Conservation (phyloP, 2,797 vertebrate species). For the Rhadinocentrus ornatus region DNA sequence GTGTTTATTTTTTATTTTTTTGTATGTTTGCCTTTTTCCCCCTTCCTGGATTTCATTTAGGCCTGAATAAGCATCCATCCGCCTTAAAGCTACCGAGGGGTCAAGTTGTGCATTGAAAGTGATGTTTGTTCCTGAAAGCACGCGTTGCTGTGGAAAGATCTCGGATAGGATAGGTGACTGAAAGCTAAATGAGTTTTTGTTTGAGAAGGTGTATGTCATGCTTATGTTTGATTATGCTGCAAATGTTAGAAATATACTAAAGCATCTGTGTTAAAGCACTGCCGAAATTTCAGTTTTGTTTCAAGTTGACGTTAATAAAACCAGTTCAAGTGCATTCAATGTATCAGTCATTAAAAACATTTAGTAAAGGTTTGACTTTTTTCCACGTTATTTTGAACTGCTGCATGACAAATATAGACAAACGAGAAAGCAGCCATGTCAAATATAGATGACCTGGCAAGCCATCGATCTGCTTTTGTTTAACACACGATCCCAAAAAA, state of each 20-base stretch:
- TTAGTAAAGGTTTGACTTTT: slow-evolving; percentile 32
- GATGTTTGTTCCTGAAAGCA: slow-evolving; percentile 30
- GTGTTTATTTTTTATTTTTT: slow-evolving; percentile 25
- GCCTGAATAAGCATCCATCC: slow-evolving; percentile 48
- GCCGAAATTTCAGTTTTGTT: slow-evolving; percentile 40
- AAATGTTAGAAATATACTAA: slow-evolving; percentile 31
- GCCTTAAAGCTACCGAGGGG: slow-evolving; percentile 67
- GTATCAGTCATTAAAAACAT: slow-evolving; percentile 37
- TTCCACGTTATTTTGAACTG: neutral
- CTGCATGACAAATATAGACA: neutral
- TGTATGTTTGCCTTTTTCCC: neutral
- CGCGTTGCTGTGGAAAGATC: slow-evolving; percentile 24
- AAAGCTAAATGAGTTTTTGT: slow-evolving; percentile 29
- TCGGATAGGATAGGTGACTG: slow-evolving; percentile 5
- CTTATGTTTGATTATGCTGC: slow-evolving; percentile 28
- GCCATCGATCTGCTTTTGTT: no score
- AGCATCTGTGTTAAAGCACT: slow-evolving; percentile 50
- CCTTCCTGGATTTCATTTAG: slow-evolving; percentile 29
- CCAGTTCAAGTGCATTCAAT: slow-evolving; percentile 6
- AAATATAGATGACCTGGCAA: neutral
- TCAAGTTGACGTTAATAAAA: slow-evolving; percentile 23
- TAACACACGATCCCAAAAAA: neutral
- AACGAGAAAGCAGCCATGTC: no score
- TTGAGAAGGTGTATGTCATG: slow-evolving; percentile 30
- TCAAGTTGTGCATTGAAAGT: slow-evolving; percentile 22